Evolutionary conservation across 2,888 invertebrate genomes (phyloP).

Genomic region (Apodemia zela): DNA sequence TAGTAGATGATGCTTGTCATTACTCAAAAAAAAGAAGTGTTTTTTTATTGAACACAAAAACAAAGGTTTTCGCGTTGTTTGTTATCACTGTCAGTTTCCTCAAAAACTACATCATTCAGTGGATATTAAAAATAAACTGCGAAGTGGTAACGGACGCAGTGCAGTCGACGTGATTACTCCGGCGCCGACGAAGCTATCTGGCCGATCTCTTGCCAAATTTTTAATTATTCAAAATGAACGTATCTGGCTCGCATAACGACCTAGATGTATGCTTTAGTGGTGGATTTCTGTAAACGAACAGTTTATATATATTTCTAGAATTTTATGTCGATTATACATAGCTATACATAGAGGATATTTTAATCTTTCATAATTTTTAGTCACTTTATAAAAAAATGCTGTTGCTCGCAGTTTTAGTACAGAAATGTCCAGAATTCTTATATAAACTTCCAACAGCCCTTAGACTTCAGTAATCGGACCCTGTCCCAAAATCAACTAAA

Average conservation of each 20-base stretch:
- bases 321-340: too few species aligned
- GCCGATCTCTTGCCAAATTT: slow-evolving; percentile 37
- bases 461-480: too few species aligned
- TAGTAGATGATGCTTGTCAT: too few species aligned
- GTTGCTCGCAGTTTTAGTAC: too few species aligned
- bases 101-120: slow-evolving; percentile 6
- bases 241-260: slow-evolving; percentile 7
- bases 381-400: too few species aligned
- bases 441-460: too few species aligned
- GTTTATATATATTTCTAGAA: background rate
- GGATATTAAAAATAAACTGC: slow-evolving; percentile 15
- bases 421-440: too few species aligned
- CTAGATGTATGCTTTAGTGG: slow-evolving; percentile 6
- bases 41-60: background rate
- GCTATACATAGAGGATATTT: too few species aligned
- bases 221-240: slow-evolving; percentile 42
- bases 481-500: too few species aligned
- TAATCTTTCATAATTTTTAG: too few species aligned
- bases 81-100: background rate
- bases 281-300: background rate
- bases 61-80: background rate
- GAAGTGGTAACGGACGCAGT: slow-evolving; percentile 10
- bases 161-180: slow-evolving; percentile 28
- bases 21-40: background rate
- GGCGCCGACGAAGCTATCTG: slow-evolving; percentile 23